Evolutionary conservation across 2,113 vertebrate genomes (phyloP).

Genomic region (Anoplopoma fimbria): DNA sequence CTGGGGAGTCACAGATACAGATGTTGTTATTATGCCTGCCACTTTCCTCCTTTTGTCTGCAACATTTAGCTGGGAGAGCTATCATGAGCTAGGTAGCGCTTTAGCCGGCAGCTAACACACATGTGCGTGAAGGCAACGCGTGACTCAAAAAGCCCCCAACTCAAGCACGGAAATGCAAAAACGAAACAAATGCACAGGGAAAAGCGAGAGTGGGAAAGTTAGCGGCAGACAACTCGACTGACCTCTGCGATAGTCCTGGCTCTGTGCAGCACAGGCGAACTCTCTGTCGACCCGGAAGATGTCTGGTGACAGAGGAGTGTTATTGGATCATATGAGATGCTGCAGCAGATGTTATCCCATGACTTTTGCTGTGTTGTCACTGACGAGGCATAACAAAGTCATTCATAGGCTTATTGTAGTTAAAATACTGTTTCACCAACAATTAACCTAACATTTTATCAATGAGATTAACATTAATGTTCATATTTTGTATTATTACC

Average conservation of each 20-base stretch:
- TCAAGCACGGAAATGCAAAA: neutral
- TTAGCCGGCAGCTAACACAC: constrained; percentile 26
- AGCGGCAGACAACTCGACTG: constrained; percentile 57
- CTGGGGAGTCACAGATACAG: neutral
- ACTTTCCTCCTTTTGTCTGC: constrained; percentile 44
- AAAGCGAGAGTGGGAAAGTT: constrained; percentile 5
- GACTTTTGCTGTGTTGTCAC: neutral
- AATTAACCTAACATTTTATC: neutral
- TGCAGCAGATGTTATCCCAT: constrained; percentile 30
- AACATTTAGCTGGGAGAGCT: constrained; percentile 13
- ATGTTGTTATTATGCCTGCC: neutral
- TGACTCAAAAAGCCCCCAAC: neutral
- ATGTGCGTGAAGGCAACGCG: neutral
- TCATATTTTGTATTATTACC: neutral
- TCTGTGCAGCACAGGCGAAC: constrained; percentile 61
- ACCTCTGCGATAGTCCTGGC: constrained; percentile 75
- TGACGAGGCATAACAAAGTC: neutral
- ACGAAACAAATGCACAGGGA: constrained; percentile 15
- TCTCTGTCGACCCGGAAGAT: constrained; percentile 76
- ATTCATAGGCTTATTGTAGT: neutral
- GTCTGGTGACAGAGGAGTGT: constrained; percentile 12
- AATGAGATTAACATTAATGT: neutral
- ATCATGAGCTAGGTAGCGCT: constrained; percentile 39
- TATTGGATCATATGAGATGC: constrained; percentile 46
- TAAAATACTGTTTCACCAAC: neutral